Percentiles rank a stretch among this genome's conserved stretches.
Conservation (phyloP, 2,888 invertebrate species). For the Phaedon cochleariae region DNA sequence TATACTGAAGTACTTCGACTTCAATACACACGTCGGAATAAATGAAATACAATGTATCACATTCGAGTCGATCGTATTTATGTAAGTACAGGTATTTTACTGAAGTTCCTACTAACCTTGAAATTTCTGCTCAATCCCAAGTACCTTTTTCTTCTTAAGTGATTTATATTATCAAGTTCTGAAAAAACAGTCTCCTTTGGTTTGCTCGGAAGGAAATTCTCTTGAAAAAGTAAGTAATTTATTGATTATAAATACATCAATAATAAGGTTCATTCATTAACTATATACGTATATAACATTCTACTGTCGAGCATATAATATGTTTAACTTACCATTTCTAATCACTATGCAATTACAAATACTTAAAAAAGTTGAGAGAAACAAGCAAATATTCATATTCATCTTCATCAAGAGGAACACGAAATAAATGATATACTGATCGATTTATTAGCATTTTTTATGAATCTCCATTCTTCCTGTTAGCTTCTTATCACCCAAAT, state of each 20-base stretch:
- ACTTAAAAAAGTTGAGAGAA: neutral
- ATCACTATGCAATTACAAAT: neutral
- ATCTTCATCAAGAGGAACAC: neutral
- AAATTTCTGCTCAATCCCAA: constrained; percentile 52
- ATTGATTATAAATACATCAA: too few species aligned
- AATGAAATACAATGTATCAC: too few species aligned
- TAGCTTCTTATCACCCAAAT: neutral
- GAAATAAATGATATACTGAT: neutral
- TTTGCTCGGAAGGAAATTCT: neutral
- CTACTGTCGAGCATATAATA: too few species aligned
- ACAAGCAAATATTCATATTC: neutral
- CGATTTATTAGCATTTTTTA: too few species aligned
- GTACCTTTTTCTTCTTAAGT: constrained; percentile 50
- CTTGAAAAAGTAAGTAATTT: neutral
- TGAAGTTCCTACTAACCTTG: constrained; percentile 46
- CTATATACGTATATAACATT: too few species aligned
- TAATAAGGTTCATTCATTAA: too few species aligned
- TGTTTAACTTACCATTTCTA: neutral
- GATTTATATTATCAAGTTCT: neutral
- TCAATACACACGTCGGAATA: too few species aligned
- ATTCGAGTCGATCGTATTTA: too few species aligned
- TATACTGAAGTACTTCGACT: too few species aligned
- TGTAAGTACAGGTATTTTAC: too few species aligned
- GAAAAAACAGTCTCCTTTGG: neutral
- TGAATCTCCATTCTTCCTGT: neutral